Evolutionary conservation across 2,797 vertebrate genomes (phyloP).

Genomic region (Oreonectes daqikongensis): DNA sequence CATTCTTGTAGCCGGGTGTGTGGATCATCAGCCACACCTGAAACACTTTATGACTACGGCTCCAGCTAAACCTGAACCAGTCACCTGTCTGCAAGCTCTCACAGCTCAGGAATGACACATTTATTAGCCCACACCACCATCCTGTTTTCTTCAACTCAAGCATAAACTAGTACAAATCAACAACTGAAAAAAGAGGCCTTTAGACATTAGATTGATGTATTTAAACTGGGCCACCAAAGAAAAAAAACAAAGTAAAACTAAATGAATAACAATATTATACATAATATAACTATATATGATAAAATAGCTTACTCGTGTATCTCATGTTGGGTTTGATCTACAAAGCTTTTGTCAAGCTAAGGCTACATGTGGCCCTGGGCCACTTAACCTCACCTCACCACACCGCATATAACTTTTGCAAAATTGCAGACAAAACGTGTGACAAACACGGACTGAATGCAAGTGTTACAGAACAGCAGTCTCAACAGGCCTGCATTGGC

Average conservation of each 20-base stretch:
- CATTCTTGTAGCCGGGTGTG: slow-evolving; percentile 61
- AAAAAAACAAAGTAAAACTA: too few relatives aligned
- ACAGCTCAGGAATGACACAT: slow-evolving; percentile 35
- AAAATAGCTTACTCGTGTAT: background rate
- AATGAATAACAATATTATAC: too few relatives aligned
- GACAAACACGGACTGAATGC: background rate
- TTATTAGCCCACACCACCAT: slow-evolving; percentile 25
- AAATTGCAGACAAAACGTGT: background rate
- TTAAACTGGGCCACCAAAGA: too few relatives aligned
- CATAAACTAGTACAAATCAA: background rate
- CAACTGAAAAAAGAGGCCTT: too few relatives aligned
- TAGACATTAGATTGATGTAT: background rate
- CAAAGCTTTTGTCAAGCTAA: slow-evolving; percentile 43
- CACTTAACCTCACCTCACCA: slow-evolving; percentile 35
- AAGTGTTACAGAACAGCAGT: background rate
- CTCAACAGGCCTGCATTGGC: slow-evolving; percentile 32
- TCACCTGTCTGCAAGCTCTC: slow-evolving; percentile 37
- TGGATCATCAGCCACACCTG: slow-evolving; percentile 43
- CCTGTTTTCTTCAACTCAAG: slow-evolving; percentile 12
- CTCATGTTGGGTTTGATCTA: slow-evolving; percentile 47
- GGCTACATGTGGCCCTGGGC: slow-evolving; percentile 48
- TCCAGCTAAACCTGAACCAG: slow-evolving; percentile 16
- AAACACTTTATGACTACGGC: slow-evolving; percentile 29
- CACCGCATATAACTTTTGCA: background rate
- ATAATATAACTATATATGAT: background rate